Percentiles rank a stretch among this genome's conserved stretches.
Conservation (phyloP, 2,888 invertebrate species). For the Tyria jacobaeae region DNA sequence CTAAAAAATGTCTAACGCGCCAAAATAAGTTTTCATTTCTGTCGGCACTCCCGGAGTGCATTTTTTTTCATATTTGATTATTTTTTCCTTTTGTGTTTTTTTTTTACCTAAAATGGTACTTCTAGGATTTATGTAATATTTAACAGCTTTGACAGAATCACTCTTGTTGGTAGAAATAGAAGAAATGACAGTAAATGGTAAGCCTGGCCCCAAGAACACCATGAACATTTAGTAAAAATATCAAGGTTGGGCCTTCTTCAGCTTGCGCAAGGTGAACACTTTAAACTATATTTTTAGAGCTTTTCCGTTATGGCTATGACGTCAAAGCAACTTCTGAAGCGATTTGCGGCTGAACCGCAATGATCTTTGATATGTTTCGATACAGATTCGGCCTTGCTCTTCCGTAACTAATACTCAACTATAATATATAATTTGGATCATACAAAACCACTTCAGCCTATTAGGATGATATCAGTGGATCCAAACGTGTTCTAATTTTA, state of each 20-base stretch:
- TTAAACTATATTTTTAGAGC: slow-evolving; percentile 28
- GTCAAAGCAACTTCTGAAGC: slow-evolving; percentile 20
- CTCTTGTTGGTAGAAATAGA: neutral
- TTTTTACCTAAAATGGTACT: no score
- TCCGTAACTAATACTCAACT: slow-evolving; percentile 4
- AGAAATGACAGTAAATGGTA: neutral
- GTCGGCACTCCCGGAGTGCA: no score
- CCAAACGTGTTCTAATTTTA: neutral
- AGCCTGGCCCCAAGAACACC: neutral
- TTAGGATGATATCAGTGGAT: neutral
- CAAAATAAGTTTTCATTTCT: no score
- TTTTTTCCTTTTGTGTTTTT: no score
- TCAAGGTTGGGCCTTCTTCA: slow-evolving; percentile 16
- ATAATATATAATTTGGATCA: no score
- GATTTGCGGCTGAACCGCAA: slow-evolving; percentile 23
- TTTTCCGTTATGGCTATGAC: slow-evolving; percentile 21
- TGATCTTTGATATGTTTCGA: slow-evolving; percentile 16
- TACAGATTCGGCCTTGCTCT: slow-evolving; percentile 19
- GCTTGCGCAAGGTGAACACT: slow-evolving; percentile 23
- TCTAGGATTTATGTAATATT: neutral
- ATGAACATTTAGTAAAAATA: slow-evolving; percentile 1
- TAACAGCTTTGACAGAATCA: neutral
- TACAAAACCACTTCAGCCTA: neutral
- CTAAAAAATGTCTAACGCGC: no score
- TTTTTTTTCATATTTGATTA: no score